phyloP scores from a whole-genome alignment of 2,797 vertebrate genomes.

The Platalea minor region DNA sequence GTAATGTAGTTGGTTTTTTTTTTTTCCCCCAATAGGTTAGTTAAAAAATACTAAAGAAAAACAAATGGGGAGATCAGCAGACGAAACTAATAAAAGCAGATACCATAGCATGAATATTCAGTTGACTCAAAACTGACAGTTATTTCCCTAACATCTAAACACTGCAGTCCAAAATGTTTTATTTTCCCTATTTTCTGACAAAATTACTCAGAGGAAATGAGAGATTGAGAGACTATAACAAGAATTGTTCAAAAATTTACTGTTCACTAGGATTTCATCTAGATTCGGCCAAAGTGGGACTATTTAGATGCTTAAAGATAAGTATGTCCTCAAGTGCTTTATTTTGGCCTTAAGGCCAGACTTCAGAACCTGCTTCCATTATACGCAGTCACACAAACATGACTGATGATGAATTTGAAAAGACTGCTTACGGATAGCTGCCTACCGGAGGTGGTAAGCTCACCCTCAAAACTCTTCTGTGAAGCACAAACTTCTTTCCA shows the following conservation, averaged over 20 bases:
- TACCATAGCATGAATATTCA: background rate
- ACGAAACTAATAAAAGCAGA: background rate
- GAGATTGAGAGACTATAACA: background rate
- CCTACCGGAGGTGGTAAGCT: background rate
- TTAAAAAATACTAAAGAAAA: background rate
- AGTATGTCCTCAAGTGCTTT: background rate
- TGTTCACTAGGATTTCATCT: background rate
- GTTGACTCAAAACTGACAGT: background rate
- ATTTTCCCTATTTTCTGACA: background rate
- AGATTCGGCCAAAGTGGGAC: background rate
- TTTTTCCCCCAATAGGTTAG: background rate
- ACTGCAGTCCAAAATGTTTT: background rate
- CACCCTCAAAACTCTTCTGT: background rate
- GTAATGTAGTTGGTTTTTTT: background rate
- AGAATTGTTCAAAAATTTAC: background rate
- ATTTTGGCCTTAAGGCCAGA: background rate
- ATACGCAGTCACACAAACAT: background rate
- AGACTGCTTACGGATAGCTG: background rate
- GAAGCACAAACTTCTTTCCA: background rate
- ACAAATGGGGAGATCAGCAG: background rate
- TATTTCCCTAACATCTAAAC: background rate
- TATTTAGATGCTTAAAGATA: background rate
- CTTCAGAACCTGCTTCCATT: background rate
- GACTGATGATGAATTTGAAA: background rate
- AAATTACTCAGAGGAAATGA: background rate